A percentile compares a stretch with the other conserved stretches of the same genome.
Conservation (phyloP, 2,888 invertebrate species). For the Heteromyza rotundicornis region DNA sequence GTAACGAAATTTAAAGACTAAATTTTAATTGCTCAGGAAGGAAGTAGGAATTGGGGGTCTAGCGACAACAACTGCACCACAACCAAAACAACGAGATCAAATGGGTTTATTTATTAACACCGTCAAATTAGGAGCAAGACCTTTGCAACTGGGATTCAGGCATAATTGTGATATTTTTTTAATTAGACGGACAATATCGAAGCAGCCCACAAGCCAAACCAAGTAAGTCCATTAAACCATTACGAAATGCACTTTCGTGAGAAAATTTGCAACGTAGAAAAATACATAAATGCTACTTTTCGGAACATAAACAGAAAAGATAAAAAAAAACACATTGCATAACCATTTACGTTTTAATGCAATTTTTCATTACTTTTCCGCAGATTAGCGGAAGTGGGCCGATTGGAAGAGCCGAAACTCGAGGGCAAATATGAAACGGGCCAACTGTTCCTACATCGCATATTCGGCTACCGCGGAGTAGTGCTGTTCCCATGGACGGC, state of each 20-base stretch:
- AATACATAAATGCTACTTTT: constrained; percentile 10
- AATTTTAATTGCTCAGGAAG: no score
- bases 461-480: constrained; percentile 97
- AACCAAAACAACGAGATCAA: constrained; percentile 18
- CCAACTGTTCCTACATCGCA: constrained; percentile 92
- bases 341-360: constrained; percentile 28
- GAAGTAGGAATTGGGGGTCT: no score
- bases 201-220: constrained; percentile 42
- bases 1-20: neutral
- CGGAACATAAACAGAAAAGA: neutral
- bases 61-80: neutral
- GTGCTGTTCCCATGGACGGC: constrained; percentile 97
- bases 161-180: constrained; percentile 43
- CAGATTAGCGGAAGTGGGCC: constrained; percentile 94
- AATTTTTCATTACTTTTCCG: constrained; percentile 10
- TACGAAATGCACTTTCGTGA: constrained; percentile 7
- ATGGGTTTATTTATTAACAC: neutral
- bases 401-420: constrained; percentile 82
- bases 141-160: constrained; percentile 5
- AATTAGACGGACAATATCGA: constrained; percentile 40
- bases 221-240: constrained; percentile 47
- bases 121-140: neutral
- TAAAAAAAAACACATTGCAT: constrained; percentile 42
- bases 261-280: constrained; percentile 8
- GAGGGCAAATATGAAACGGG: constrained; percentile 95